phyloP scores from a whole-genome alignment of 2,113 vertebrate species.

The Gobio gobio region DNA sequence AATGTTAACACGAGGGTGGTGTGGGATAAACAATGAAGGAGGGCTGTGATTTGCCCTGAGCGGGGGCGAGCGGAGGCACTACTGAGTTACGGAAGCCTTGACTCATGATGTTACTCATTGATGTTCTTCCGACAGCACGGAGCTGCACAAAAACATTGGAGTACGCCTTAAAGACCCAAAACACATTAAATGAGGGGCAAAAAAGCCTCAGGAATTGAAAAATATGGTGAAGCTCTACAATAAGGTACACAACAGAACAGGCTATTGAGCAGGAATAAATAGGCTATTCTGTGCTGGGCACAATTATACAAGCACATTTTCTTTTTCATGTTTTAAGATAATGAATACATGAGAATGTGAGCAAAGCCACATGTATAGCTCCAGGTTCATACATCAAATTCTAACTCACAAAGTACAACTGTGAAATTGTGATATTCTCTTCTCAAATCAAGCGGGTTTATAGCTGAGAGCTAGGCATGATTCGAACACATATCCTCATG shows the following conservation, averaged over 20 bases:
- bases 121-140: slow-evolving; percentile 13
- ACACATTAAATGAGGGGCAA: neutral
- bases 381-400: neutral
- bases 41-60: neutral
- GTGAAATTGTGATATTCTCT: neutral
- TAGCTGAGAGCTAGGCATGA: slow-evolving; percentile 22
- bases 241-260: slow-evolving; percentile 8
- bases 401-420: neutral
- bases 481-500: neutral
- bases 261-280: slow-evolving; percentile 1
- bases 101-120: neutral
- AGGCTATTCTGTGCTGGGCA: neutral
- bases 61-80: neutral
- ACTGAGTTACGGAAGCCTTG: neutral
- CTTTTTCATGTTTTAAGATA: slow-evolving; percentile 7
- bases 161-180: neutral
- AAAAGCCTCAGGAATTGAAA: neutral
- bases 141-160: neutral
- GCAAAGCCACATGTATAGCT: slow-evolving; percentile 1
- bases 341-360: slow-evolving; percentile 8
- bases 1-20: slow-evolving; percentile 8
- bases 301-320: slow-evolving; percentile 4
- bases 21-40: slow-evolving; percentile 16
- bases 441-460: slow-evolving; percentile 14
- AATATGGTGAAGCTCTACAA: slow-evolving; percentile 1